phyloP scores from a whole-genome alignment of 2,888 invertebrate species.

The Trichacis sp. region DNA sequence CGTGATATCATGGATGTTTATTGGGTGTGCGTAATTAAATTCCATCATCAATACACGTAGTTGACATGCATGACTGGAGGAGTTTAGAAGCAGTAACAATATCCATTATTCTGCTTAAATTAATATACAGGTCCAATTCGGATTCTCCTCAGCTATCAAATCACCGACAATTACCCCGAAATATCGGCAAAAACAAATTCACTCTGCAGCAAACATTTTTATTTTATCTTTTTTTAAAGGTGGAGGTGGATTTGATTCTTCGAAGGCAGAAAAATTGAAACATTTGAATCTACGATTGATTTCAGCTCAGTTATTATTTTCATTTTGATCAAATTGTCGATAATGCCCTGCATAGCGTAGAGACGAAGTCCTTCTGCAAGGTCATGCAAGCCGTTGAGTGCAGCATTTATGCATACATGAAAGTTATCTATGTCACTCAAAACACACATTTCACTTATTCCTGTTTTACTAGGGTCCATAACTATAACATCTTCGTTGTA shows the following conservation, averaged over 20 bases:
- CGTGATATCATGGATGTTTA: no score
- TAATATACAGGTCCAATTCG: not conserved
- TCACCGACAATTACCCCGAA: not conserved
- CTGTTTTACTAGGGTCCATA: conserved; percentile 7
- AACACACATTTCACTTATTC: conserved; percentile 22
- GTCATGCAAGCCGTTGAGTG: conserved; percentile 40
- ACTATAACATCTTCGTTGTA: conserved; percentile 9
- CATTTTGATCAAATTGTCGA: no score
- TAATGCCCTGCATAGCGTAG: no score
- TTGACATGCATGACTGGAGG: no score
- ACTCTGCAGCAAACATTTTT: not conserved
- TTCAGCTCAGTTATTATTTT: no score
- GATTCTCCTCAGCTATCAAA: not conserved
- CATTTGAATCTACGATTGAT: no score
- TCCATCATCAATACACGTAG: no score
- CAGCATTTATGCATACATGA: conserved; percentile 22
- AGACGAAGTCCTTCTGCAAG: no score
- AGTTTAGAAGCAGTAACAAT: not conserved
- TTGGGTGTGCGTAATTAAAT: no score
- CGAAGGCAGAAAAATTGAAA: no score
- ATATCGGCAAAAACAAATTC: not conserved
- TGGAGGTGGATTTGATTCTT: no score
- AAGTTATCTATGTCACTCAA: conserved; percentile 23
- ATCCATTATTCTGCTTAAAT: no score
- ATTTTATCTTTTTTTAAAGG: not conserved